Base-by-base conservation (phyloP, 2,113 vertebrate genomes). In the Argyrosomus japonicus region DNA sequence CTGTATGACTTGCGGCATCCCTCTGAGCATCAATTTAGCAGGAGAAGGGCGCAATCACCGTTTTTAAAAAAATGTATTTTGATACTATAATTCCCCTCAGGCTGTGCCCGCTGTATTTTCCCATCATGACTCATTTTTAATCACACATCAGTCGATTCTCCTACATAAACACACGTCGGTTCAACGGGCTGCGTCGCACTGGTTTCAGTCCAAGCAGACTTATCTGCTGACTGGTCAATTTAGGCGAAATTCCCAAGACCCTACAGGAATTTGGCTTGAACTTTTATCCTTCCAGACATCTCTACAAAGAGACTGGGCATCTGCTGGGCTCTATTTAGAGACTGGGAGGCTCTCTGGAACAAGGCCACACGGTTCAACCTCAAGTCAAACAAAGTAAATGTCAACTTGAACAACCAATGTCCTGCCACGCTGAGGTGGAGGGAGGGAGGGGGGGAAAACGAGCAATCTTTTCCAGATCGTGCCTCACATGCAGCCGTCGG, bases 351-450 rank as follows among this genome's bases (percentile, higher is more conserved):
- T 72, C 75, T 60, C 57, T 83, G 86, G 77, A 74, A 60, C 48
- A 57, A 40, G 74, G 62, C 75, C 84, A 57, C 75, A 72, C 65
- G 68, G 86, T 79, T 91, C 84, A 87, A 80, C 81, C 86, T 85
- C 75, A 83, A 91, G 82, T 89, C 87, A 94, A 93, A 93, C 90
- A 87, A 78, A 94, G 88, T 83, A 79, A 87, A 94, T 88, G 79
- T 93, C 83, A 87, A 80, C 82, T 67, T 7, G 58, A 78, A 83
- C 84, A 69, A 87, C 81, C 64, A 6, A 40, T 14, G 69, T 75
- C 64, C 50, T 50, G 50, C 70, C 74, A 61, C 68, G 21, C 50
- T 4, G 29, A 76, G 51, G 36, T 40, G 36, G 36, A 40, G 36
- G 36, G 7, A 8, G 36, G 8, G 36, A 7, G 57, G 67, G 8